Evolutionary conservation across 2,888 invertebrate genomes (phyloP).

Genomic region (Augochlorella aurata): DNA sequence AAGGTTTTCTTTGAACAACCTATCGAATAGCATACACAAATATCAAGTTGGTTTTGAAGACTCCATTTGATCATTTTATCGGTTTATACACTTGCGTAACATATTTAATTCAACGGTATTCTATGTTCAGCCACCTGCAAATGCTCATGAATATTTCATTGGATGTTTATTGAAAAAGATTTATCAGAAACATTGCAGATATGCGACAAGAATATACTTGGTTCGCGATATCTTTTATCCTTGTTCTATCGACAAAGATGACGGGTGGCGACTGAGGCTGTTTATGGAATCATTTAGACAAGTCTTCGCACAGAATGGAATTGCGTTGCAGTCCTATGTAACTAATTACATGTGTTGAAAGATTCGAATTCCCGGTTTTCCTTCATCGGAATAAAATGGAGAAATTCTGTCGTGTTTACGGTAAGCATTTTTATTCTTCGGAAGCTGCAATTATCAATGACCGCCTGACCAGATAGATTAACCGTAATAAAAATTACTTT

Average conservation of each 20-base stretch:
- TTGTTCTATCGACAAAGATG: constrained; percentile 28
- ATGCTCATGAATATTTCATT: constrained; percentile 48
- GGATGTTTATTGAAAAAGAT: constrained; percentile 33
- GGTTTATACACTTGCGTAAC: background rate
- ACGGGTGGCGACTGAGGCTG: constrained; percentile 27
- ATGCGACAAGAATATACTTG: constrained; percentile 40
- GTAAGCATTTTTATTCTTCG: constrained; percentile 17
- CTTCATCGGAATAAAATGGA: constrained; percentile 15
- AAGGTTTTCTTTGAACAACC: too few species aligned
- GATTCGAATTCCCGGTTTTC: constrained; percentile 17
- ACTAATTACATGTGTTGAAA: constrained; percentile 27
- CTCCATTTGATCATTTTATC: background rate
- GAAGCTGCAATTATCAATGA: background rate
- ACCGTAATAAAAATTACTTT: background rate
- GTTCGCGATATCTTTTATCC: constrained; percentile 29
- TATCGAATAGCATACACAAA: too few species aligned
- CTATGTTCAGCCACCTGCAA: background rate
- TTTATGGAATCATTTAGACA: constrained; percentile 53
- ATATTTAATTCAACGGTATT: background rate
- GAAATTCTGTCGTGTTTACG: constrained; percentile 11
- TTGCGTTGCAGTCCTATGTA: constrained; percentile 38
- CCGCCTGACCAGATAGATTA: background rate
- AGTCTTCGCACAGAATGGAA: constrained; percentile 33
- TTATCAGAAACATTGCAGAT: constrained; percentile 35
- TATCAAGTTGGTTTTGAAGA: too few species aligned